Base-by-base conservation (phyloP, 2,113 vertebrate species). In the Mormoops blainvillei region DNA sequence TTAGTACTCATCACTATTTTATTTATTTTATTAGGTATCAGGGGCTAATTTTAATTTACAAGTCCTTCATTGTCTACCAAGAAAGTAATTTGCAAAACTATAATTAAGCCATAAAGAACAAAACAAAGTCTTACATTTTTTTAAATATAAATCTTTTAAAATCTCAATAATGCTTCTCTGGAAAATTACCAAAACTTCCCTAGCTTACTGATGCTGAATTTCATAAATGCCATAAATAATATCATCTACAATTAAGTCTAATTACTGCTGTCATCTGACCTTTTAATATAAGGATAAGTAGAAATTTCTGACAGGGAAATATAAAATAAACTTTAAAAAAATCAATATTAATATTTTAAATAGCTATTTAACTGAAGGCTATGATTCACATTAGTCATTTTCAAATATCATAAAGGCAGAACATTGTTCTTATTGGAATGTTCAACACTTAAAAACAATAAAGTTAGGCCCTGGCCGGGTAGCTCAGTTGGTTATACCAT, bases 201-300 rank as follows among this genome's bases (percentile, higher is more conserved):
- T 16, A 89, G 19, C 3, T 71, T 85, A 89, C 45, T 65, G 12
- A 24, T 89, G 28, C n/a, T 86, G 67, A 93, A 31, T 4, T 50
- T 85, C 36, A 70, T 63, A 93, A 94, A 87, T 85, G 5, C 52
- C 48, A 87, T 50, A 91, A 94, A 71, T 94, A 77, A 93, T 54
- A 76, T 63, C 50, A 68, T 41, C 56, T 91, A 84, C 14, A 70
- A 77, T 89, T 73, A 89, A 45, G 38, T 83, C 83, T 82, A 82
- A 91, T 86, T 89, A 28, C 24, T 96, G 16, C 76, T 88, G 5
- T 82, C 58, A 91, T 71, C 22, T 70, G 87, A 80, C 36, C 26
- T 78, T 94, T 89, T 43, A 71, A 78, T 74, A 19, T 84, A 76
- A 97, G 45, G 93, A 61, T 54, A 93, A 33, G 19, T 91, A 63